Evolutionary conservation across 2,797 vertebrate genomes (phyloP), one percentile per base, ranked within the genome.

Genomic region (Rhynchotus rufescens): DNA sequence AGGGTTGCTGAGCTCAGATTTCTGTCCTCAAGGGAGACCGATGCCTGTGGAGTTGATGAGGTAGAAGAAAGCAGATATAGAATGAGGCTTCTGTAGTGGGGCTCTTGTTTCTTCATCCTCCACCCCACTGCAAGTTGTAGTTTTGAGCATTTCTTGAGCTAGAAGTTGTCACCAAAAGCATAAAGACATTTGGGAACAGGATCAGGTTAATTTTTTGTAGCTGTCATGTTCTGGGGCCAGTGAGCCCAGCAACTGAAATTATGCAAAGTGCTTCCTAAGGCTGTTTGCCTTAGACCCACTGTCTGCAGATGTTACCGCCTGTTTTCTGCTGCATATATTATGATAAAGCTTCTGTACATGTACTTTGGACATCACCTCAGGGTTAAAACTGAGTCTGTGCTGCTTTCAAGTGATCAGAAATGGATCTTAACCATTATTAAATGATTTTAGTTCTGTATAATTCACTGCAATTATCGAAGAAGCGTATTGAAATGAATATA

Each of bases 241-340:
- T 34, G 88, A 88, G 89, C 93, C 90, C 66, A 56, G 15, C 72
- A 61, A n/a, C 17, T 56, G 83, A 84, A 88, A 36, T 90, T 92
- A 74, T 72, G 89, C 56, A 80, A 77, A 92, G 83, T 1, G 4
- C 15, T 92, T 93, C 73, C 66, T 65, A 36, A 36, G 36, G 54
- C 84, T 89, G 60, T 86, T 93, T 88, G 19, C 71, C 90, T 74
- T 65, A 42, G 82, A 80, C 30, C 57, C 52, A 15, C 21, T 45
- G 42, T 64, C 68, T 38, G 54, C 40, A 90, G 75, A 80, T 88
- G 42, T 82, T 45, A 28, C 26, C 65, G 68, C 11, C 0, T 34
- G 17, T 38, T 84, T 68, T 25, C 54, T 60, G 13, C 22, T 40
- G 38, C 54, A 82, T 26, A 7, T 16, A 12, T 42, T 80, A 9